These are phyloP conservation scores for Meda fulgida DNA, from an alignment of 2,797 vertebrate species.

Conservation along the genomic window DNA sequence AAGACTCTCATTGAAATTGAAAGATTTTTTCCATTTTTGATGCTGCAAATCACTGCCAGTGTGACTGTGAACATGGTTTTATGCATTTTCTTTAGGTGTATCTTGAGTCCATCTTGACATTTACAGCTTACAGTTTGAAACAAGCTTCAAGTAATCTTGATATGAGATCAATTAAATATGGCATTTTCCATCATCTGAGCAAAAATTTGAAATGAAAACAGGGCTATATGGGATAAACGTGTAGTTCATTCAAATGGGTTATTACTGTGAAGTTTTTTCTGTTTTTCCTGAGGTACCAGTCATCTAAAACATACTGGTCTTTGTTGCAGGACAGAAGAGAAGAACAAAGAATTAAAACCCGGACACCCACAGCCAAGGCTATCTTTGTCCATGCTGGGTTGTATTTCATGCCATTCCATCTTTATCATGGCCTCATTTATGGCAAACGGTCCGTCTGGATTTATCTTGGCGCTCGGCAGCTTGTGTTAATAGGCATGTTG, in stretches of 20 bases:
- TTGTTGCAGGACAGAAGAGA: background rate
- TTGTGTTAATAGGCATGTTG: conserved; percentile 59
- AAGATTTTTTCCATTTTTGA: background rate
- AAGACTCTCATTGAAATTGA: background rate
- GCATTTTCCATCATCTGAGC: too few relatives aligned
- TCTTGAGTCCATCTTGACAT: background rate
- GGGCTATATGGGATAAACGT: background rate
- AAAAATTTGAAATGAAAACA: background rate
- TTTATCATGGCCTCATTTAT: conserved; percentile 19
- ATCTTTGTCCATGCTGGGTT: conserved; percentile 11
- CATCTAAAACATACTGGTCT: too few relatives aligned
- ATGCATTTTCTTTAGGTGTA: background rate
- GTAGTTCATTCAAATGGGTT: background rate
- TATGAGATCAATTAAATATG: too few relatives aligned
- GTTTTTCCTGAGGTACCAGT: background rate
- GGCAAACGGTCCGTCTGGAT: background rate
- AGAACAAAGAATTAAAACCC: background rate
- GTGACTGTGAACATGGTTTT: background rate
- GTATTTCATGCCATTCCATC: background rate
- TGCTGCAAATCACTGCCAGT: background rate
- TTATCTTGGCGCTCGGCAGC: conserved; percentile 42
- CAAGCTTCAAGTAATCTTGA: background rate
- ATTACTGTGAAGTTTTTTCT: background rate
- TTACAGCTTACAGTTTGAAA: background rate
- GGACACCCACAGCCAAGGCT: background rate